phyloP scores from a whole-genome alignment of 2,888 invertebrate species.

The Oligia fasciuncula region DNA sequence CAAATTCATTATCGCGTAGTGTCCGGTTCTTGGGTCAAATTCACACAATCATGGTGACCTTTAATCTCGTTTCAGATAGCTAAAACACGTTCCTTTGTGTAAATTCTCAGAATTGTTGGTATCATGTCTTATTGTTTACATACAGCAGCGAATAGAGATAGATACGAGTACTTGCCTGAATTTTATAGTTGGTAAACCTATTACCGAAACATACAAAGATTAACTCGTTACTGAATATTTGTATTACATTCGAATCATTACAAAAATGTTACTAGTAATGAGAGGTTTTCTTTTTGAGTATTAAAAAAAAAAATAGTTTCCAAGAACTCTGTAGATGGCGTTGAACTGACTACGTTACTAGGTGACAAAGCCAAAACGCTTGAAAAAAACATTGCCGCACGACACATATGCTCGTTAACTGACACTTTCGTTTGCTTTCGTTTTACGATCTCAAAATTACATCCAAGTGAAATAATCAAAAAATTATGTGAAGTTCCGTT shows the following conservation, averaged over 20 bases:
- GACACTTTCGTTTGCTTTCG: too few species aligned
- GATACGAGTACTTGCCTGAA: constrained; percentile 60
- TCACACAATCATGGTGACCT: constrained; percentile 86
- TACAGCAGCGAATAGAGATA: constrained; percentile 60
- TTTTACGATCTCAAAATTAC: too few species aligned
- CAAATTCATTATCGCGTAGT: constrained; percentile 79
- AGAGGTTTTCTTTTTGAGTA: too few species aligned
- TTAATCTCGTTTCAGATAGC: constrained; percentile 86
- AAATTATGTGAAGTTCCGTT: too few species aligned
- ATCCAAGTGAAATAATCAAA: too few species aligned
- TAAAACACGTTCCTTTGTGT: constrained; percentile 84
- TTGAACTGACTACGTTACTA: too few species aligned
- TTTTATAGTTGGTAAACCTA: constrained; percentile 51
- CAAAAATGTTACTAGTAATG: constrained; percentile 4
- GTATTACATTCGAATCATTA: constrained; percentile 1
- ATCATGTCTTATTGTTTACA: constrained; percentile 78
- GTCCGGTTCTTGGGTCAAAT: constrained; percentile 87
- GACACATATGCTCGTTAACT: too few species aligned
- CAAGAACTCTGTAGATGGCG: too few species aligned
- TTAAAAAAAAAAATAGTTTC: too few species aligned
- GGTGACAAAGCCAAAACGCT: too few species aligned
- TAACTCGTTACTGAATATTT: constrained; percentile 9
- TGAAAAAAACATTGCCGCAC: too few species aligned
- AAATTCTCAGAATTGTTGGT: constrained; percentile 81
- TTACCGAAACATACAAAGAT: constrained; percentile 33